These are phyloP conservation scores for Brachypodius melanocephalos DNA, from an alignment of 2,113 vertebrate species.

Conservation along the genomic window DNA sequence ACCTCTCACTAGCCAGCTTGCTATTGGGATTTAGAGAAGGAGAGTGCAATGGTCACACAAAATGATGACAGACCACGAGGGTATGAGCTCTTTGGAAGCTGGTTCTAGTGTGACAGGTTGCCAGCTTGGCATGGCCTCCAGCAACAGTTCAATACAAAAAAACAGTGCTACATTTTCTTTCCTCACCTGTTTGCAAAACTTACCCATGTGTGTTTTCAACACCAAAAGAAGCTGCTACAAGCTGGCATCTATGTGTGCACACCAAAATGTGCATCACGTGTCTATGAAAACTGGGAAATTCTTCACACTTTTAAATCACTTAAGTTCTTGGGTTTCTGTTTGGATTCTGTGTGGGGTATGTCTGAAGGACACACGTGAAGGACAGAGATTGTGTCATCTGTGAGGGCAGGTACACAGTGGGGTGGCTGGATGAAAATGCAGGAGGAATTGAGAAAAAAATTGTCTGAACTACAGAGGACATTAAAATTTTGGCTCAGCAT, in stretches of 20 bases:
- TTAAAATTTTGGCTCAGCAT: background rate
- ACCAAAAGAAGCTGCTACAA: background rate
- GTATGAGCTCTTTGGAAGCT: background rate
- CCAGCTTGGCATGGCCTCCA: background rate
- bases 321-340: background rate
- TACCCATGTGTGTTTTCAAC: background rate
- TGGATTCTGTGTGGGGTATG: background rate
- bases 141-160: background rate
- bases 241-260: background rate
- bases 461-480: background rate
- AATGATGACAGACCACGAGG: background rate
- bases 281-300: background rate
- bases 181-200: background rate
- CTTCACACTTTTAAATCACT: background rate
- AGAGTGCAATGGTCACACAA: background rate
- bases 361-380: background rate
- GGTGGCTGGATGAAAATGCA: background rate
- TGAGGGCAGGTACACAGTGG: background rate
- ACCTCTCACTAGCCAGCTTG: background rate
- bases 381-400: background rate
- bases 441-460: background rate
- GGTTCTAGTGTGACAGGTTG: background rate
- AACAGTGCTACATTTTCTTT: background rate
- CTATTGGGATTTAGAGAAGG: background rate
- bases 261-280: background rate